Evolutionary conservation across 2,113 vertebrate species (phyloP).

Genomic region (Salvelinus sp.): DNA sequence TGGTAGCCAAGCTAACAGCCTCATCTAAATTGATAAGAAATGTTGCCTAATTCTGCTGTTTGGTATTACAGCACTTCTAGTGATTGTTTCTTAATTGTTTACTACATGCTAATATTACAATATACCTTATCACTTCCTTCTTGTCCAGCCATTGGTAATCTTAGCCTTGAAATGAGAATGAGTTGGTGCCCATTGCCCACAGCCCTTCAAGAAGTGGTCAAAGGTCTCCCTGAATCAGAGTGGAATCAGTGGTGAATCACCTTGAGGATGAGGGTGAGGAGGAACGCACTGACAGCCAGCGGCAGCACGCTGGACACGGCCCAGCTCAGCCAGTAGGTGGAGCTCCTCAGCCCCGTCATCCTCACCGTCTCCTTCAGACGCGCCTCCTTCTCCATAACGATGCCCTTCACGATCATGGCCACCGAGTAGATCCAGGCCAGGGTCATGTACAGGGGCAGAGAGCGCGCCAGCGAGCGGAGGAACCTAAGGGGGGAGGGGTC

Average conservation of each 20-base stretch:
- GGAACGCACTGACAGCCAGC: constrained; percentile 82
- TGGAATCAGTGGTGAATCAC: constrained; percentile 74
- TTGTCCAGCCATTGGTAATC: too few relatives aligned
- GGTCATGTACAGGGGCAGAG: constrained; percentile 92
- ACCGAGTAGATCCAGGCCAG: constrained; percentile 96
- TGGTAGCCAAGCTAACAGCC: not conserved
- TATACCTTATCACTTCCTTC: too few relatives aligned
- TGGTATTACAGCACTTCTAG: not conserved
- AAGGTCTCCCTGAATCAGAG: constrained; percentile 50
- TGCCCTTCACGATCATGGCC: constrained; percentile 89
- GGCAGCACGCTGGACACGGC: constrained; percentile 85
- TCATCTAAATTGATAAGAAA: not conserved
- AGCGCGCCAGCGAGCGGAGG: constrained; percentile 82
- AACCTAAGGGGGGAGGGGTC: constrained; percentile 75
- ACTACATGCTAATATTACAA: too few relatives aligned
- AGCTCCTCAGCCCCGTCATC: constrained; percentile 88
- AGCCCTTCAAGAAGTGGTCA: constrained; percentile 44
- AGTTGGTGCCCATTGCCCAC: not conserved
- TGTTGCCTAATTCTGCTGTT: not conserved
- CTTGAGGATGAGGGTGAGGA: constrained; percentile 89
- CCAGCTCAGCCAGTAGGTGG: constrained; percentile 95
- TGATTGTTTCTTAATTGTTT: not conserved
- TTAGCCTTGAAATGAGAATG: not conserved
- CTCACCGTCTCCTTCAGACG: constrained; percentile 92
- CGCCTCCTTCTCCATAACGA: constrained; percentile 93